Evolutionary conservation across 2,888 invertebrate species (phyloP).

Genomic region (Agrotis clavis): DNA sequence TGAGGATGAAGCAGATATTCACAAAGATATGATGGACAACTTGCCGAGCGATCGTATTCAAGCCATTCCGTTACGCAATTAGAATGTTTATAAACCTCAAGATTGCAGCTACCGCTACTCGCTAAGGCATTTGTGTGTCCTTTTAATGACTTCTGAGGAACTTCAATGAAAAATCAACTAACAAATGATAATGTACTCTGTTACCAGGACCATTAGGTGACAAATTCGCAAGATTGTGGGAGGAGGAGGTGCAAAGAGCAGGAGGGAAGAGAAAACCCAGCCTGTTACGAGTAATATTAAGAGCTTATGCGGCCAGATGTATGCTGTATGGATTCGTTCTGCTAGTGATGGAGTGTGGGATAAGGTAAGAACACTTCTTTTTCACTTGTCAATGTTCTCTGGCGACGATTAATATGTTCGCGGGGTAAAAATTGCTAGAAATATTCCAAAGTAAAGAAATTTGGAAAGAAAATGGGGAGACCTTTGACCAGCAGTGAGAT

Average conservation of each 20-base stretch:
- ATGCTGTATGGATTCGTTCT: constrained; percentile 91
- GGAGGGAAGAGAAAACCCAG: constrained; percentile 89
- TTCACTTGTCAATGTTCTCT: not conserved
- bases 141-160: constrained; percentile 19
- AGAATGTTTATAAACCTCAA: constrained; percentile 41
- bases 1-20: too few relatives aligned
- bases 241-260: constrained; percentile 85
- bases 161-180: constrained; percentile 11
- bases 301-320: constrained; percentile 92
- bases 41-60: constrained; percentile 9
- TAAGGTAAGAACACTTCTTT: constrained; percentile 84
- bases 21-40: not conserved
- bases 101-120: constrained; percentile 36
- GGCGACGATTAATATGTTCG: too few relatives aligned
- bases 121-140: constrained; percentile 29
- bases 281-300: constrained; percentile 88
- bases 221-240: constrained; percentile 89
- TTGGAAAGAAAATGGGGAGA: too few relatives aligned
- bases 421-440: too few relatives aligned
- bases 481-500: too few relatives aligned
- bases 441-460: too few relatives aligned
- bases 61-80: constrained; percentile 35
- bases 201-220: constrained; percentile 86
- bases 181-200: constrained; percentile 18
- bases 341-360: constrained; percentile 91